Evolutionary conservation across 2,797 vertebrate genomes (phyloP).

Genomic region (Pangasius krempfi): DNA sequence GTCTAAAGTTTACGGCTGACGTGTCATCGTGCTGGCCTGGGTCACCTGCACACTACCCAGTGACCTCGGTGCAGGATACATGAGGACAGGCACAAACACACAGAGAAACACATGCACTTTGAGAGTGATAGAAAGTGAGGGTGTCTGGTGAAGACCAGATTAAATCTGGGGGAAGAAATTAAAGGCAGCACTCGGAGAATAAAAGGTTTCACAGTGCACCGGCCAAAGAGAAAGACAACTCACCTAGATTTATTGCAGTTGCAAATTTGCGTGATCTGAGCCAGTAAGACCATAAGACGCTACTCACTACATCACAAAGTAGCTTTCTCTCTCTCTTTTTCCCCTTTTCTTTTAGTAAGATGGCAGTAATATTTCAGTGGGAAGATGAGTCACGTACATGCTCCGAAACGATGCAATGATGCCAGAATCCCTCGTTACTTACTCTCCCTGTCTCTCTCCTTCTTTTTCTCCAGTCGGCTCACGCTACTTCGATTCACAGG

Average conservation of each 20-base stretch:
- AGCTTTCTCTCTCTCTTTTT: constrained; percentile 9
- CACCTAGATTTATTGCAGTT: constrained; percentile 23
- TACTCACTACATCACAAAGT: constrained; percentile 9
- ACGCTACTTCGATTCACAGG: constrained; percentile 10
- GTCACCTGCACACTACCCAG: constrained; percentile 10
- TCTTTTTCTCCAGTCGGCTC: constrained; percentile 25
- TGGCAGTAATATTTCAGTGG: constrained; percentile 25
- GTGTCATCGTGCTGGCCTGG: not conserved
- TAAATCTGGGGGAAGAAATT: constrained; percentile 17
- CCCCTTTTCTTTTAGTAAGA: constrained; percentile 12
- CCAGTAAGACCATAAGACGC: constrained; percentile 6
- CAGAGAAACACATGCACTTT: not conserved
- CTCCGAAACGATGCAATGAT: not conserved
- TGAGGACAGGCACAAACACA: not conserved
- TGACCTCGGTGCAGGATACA: not conserved
- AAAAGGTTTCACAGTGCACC: constrained; percentile 35
- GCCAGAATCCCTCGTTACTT: constrained; percentile 9
- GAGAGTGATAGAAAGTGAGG: not conserved
- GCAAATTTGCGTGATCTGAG: constrained; percentile 3
- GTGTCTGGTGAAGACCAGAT: constrained; percentile 28
- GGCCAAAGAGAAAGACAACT: not conserved
- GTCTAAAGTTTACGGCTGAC: not conserved
- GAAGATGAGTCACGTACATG: constrained; percentile 21
- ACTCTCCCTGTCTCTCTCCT: not conserved
- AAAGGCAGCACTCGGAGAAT: constrained; percentile 33